phyloP scores from a whole-genome alignment of 2,113 vertebrate genomes.

The Aphyosemion australe region DNA sequence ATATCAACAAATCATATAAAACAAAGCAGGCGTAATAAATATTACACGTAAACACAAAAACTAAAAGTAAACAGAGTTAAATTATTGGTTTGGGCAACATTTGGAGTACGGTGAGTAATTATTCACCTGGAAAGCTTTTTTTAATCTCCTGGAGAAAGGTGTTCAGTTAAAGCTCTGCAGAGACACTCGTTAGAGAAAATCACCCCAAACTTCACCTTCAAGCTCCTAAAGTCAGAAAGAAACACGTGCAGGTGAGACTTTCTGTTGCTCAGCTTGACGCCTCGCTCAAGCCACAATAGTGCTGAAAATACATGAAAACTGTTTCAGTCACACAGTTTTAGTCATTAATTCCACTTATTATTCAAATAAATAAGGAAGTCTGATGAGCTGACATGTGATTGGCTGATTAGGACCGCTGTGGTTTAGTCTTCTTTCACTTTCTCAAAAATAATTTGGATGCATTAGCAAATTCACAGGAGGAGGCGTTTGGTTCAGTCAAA shows the following conservation, averaged over 20 bases:
- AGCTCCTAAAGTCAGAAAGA: constrained; percentile 6
- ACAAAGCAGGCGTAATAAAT: constrained; percentile 81
- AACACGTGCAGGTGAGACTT: constrained; percentile 17
- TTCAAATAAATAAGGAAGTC: constrained; percentile 14
- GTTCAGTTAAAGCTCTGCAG: constrained; percentile 35
- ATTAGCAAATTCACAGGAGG: constrained; percentile 36
- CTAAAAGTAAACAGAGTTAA: constrained; percentile 70
- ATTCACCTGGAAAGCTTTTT: constrained; percentile 40
- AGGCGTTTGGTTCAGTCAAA: constrained; percentile 68
- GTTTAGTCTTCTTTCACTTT: constrained; percentile 5
- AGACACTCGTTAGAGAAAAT: constrained; percentile 39
- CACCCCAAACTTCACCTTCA: constrained; percentile 41
- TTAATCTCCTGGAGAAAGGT: constrained; percentile 27
- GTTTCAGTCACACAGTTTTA: constrained; percentile 29
- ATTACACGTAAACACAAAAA: constrained; percentile 73
- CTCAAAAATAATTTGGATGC: no score
- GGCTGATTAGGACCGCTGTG: constrained; percentile 2
- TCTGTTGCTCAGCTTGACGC: neutral
- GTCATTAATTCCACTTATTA: constrained; percentile 22
- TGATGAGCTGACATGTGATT: constrained; percentile 2
- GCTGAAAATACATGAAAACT: constrained; percentile 34
- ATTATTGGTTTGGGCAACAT: constrained; percentile 63
- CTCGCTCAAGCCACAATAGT: constrained; percentile 21
- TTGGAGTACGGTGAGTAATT: constrained; percentile 44
- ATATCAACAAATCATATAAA: constrained; percentile 79